Base-by-base conservation (phyloP, 2,888 invertebrate genomes). In the Stenodera caucasica region DNA sequence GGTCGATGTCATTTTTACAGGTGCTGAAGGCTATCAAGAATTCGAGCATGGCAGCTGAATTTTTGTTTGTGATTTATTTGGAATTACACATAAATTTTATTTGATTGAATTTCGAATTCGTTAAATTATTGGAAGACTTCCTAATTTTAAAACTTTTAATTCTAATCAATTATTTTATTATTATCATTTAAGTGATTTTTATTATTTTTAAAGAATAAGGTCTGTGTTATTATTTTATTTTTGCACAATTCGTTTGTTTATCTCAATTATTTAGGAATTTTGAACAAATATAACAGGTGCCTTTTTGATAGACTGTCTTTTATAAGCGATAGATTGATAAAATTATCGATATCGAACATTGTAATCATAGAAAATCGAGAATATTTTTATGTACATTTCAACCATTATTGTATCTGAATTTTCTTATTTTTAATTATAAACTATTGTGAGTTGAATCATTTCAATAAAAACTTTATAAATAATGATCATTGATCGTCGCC, bases 1-100 rank as follows among this genome's bases (percentile, higher is more conserved):
- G 98, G 94, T 98, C 57, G 98, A 98, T 82, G 94, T 94, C 7
- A 88, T 95, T 54, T 94, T 95, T 81, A 94, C 95, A 0, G 95
- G 95, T 9, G 95, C 95, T 1, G 94, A 95, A 78, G 95, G 94
- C 0, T 94, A 95, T 77, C 87, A 87, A 73, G 88, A 88, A 78
- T 90, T 87, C 71, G 85, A 85, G 60, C 77, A 75, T 54, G 80
- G 80, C 30, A 79, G 78, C 70, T 81, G 78, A 79, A 50, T 12
- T 15, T 18, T 37, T 30, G 50, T 32, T 53, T 52, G 11, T 18
- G 21, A 33, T 12, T 49, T 49, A 15, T 37, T 29, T 49, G n/a
- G n/a, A n/a, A n/a, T n/a, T n/a, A n/a, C n/a, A n/a, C n/a, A n/a
- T n/a, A n/a, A n/a, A n/a, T n/a, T n/a, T n/a, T n/a, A n/a, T n/a